Percentiles rank a stretch among this genome's conserved stretches.
Evolutionary conservation across 2,888 invertebrate genomes (phyloP).

Genomic region (Carabus problematicus): DNA sequence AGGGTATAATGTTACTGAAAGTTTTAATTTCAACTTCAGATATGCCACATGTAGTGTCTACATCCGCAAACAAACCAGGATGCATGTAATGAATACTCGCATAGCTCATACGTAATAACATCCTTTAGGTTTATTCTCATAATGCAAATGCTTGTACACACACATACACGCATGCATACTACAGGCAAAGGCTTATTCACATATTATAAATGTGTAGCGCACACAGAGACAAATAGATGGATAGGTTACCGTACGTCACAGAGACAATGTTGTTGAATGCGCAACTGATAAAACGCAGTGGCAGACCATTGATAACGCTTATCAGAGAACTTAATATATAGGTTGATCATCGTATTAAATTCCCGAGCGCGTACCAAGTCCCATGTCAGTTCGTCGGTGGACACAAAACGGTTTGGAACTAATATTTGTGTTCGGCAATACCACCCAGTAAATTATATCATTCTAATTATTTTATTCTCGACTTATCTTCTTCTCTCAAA

Average conservation of each 20-base stretch:
- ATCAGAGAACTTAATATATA: constrained; percentile 25
- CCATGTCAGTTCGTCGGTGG: constrained; percentile 21
- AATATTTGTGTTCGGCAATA: constrained; percentile 27
- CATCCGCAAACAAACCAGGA: constrained; percentile 22
- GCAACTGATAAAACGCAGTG: too few species aligned
- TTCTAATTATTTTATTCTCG: too few species aligned
- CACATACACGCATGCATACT: too few species aligned
- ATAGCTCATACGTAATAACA: constrained; percentile 15
- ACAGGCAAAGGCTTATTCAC: too few species aligned
- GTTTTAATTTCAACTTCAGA: background rate
- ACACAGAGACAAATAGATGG: too few species aligned
- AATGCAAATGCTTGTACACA: constrained; percentile 1
- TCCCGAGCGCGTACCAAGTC: constrained; percentile 14
- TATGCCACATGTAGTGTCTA: background rate
- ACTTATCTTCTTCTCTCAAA: too few species aligned
- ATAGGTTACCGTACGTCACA: too few species aligned
- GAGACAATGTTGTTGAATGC: too few species aligned
- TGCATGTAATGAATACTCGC: constrained; percentile 32
- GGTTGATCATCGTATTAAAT: constrained; percentile 30
- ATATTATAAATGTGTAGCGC: too few species aligned
- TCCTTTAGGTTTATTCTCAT: constrained; percentile 5
- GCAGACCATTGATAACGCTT: constrained; percentile 27
- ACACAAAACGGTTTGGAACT: constrained; percentile 25
- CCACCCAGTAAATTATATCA: constrained; percentile 9
- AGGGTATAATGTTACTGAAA: too few species aligned